Percentiles rank a stretch among this genome's conserved stretches.
Conservation (phyloP, 2,888 invertebrate species). For the Falcaria lacertinaria region DNA sequence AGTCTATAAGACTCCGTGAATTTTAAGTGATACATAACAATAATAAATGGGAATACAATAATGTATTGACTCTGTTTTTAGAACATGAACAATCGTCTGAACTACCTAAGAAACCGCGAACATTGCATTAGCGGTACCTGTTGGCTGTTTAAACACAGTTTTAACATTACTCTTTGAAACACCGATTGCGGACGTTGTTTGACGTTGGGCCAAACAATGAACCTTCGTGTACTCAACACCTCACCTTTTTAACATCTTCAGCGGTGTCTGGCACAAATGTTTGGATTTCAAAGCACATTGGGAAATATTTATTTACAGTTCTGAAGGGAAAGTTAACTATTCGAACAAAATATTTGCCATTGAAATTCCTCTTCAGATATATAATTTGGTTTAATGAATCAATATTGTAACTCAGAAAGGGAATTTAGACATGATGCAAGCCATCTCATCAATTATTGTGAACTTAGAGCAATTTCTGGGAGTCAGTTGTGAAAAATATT, state of each 20-base stretch:
- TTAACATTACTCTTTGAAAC: constrained; percentile 54
- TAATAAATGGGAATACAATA: not conserved
- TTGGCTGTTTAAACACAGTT: constrained; percentile 43
- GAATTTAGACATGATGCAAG: no score
- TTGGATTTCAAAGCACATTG: constrained; percentile 47
- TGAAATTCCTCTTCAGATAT: not conserved
- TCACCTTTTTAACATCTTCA: constrained; percentile 61
- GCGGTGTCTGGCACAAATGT: constrained; percentile 46
- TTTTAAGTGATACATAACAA: not conserved
- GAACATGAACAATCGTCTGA: not conserved
- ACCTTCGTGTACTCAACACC: constrained; percentile 61
- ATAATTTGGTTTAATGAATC: no score
- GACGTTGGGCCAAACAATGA: constrained; percentile 61
- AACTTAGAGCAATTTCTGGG: no score
- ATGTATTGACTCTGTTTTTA: not conserved
- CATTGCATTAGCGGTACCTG: constrained; percentile 59
- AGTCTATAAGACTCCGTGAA: no score
- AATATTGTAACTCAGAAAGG: no score
- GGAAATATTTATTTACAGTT: constrained; percentile 45
- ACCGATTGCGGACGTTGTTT: constrained; percentile 58
- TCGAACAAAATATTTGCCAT: constrained; percentile 11
- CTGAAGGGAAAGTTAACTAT: constrained; percentile 28
- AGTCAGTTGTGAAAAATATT: no score
- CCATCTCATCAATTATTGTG: no score
- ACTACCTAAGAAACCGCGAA: constrained; percentile 29